Evolutionary conservation across 2,113 vertebrate species (phyloP).

Genomic region (Gracilinanus agilis): DNA sequence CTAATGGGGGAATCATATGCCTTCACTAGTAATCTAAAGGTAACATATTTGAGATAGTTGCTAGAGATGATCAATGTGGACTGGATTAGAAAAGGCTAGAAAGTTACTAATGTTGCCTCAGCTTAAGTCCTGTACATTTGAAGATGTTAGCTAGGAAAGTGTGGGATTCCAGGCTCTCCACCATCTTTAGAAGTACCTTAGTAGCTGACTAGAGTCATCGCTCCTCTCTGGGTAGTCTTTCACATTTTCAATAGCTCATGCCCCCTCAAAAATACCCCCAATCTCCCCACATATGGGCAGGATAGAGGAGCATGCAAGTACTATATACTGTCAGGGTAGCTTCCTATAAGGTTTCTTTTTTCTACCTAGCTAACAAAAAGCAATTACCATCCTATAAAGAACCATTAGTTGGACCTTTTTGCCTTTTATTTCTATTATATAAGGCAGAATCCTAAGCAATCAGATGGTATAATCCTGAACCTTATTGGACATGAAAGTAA

Average conservation of each 20-base stretch:
- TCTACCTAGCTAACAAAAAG: conserved; percentile 11
- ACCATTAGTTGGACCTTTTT: conserved; percentile 18
- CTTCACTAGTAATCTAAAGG: not conserved
- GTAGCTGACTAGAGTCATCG: not conserved
- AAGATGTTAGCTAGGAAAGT: not conserved
- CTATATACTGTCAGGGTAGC: conserved; percentile 3
- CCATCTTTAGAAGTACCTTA: not conserved
- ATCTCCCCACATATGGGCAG: conserved; percentile 31
- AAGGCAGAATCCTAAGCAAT: conserved; percentile 25
- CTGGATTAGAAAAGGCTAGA: not conserved
- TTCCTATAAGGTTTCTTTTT: not conserved
- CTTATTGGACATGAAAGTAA: conserved; percentile 5
- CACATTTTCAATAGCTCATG: conserved; percentile 3
- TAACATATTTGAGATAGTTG: not conserved
- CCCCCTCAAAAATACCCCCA: not conserved
- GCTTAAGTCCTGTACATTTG: not conserved
- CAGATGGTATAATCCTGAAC: not conserved
- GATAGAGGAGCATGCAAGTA: not conserved
- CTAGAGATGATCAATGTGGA: not conserved
- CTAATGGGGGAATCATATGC: not conserved
- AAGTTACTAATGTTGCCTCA: not conserved
- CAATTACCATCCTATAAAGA: conserved; percentile 18
- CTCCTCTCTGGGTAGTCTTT: conserved; percentile 3
- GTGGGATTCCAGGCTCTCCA: not conserved
- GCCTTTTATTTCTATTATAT: conserved; percentile 10